Percentiles rank a stretch among this genome's conserved stretches.
These are phyloP conservation scores for Chlorops oryzae DNA, from an alignment of 1,140 invertebrate genomes.

Conservation along the genomic window DNA sequence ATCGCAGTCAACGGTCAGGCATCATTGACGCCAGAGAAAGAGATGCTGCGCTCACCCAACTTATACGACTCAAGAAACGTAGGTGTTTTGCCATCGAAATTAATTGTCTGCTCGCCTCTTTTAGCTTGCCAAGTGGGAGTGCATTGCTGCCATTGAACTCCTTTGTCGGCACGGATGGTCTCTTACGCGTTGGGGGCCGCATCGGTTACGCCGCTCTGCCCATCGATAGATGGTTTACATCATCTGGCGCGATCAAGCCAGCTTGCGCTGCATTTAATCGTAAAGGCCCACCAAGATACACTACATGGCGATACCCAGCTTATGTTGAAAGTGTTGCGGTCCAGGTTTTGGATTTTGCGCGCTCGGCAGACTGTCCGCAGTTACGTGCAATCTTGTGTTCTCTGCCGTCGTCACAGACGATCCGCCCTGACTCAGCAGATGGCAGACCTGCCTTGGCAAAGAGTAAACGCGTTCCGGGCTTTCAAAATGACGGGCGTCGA, in stretches of 20 bases:
- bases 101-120: no score
- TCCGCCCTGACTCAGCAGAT: slow-evolving; percentile 21
- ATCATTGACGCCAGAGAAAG: not conserved
- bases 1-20: not conserved
- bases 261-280: no score
- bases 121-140: not conserved
- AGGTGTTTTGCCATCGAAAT: not conserved
- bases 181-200: slow-evolving; percentile 28
- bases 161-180: slow-evolving; percentile 14
- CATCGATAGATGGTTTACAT: slow-evolving; percentile 1
- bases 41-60: not conserved
- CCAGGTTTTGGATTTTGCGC: no score
- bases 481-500: slow-evolving; percentile 34
- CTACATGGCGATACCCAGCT: no score
- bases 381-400: no score
- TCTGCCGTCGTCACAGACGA: slow-evolving; percentile 13
- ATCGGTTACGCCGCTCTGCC: no score
- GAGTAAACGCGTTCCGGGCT: slow-evolving; percentile 22
- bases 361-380: slow-evolving; percentile 1
- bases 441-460: no score
- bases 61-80: not conserved
- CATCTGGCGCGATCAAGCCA: no score
- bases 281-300: no score
- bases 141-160: slow-evolving; percentile 15
- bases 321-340: no score